Evolutionary conservation across 2,113 vertebrate species (phyloP).

Genomic region (Coptodon rendalli): DNA sequence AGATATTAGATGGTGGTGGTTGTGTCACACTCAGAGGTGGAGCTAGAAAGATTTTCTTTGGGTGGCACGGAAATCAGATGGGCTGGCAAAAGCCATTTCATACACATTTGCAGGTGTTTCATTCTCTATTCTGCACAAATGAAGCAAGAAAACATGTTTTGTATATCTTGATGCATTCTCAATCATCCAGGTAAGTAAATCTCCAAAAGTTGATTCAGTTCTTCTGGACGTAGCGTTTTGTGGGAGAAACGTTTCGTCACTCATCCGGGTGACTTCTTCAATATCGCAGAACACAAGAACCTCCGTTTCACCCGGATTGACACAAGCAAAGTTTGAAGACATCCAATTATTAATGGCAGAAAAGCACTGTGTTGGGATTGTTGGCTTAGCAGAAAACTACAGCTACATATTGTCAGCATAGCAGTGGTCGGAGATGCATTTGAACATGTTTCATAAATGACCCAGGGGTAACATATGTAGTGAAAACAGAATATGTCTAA

Average conservation of each 20-base stretch:
- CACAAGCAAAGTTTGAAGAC: background rate
- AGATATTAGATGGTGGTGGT: background rate
- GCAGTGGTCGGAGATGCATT: background rate
- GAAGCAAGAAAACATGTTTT: background rate
- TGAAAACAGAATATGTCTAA: background rate
- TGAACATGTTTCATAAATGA: background rate
- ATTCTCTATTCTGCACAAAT: background rate
- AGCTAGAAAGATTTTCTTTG: background rate
- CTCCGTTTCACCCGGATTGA: background rate
- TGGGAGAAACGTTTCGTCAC: background rate
- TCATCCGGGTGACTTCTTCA: background rate
- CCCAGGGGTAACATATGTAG: background rate
- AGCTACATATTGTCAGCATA: background rate
- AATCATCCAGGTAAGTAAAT: background rate
- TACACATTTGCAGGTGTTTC: background rate
- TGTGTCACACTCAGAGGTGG: background rate
- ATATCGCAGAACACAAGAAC: background rate
- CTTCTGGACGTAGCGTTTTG: background rate
- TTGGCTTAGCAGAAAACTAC: background rate
- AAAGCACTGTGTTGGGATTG: background rate
- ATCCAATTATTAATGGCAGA: background rate
- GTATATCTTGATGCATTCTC: background rate
- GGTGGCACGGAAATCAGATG: background rate
- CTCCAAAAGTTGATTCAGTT: background rate
- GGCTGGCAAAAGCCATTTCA: background rate